These are phyloP conservation scores for Carassius auratus DNA, from an alignment of 2,113 vertebrate species.

Conservation along the genomic window DNA sequence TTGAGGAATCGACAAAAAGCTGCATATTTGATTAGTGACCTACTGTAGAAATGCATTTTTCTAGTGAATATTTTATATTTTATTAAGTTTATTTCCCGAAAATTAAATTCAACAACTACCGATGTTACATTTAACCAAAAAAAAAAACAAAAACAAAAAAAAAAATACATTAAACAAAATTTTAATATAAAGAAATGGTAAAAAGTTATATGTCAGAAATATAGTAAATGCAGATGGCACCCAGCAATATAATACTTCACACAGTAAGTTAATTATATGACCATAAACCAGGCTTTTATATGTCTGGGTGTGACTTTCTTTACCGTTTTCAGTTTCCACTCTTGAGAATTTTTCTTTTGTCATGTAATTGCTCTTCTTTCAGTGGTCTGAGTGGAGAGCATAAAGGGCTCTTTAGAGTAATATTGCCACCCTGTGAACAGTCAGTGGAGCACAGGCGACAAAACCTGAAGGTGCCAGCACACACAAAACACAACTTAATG, in stretches of 20 bases:
- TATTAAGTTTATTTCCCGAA: neutral
- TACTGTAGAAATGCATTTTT: too few species aligned
- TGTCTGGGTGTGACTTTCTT: constrained; percentile 22
- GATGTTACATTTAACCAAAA: neutral
- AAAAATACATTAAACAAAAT: too few species aligned
- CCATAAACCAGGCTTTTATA: neutral
- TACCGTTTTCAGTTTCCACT: constrained; percentile 11
- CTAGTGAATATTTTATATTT: too few species aligned
- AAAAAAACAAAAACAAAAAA: neutral
- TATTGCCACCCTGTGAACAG: constrained; percentile 60
- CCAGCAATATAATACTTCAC: neutral
- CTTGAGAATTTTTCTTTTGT: constrained; percentile 28
- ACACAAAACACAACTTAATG: neutral
- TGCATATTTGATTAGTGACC: too few species aligned
- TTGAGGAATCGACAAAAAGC: neutral
- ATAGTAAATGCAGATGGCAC: neutral
- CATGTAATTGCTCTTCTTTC: constrained; percentile 30
- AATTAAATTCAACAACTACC: neutral
- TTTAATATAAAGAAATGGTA: neutral
- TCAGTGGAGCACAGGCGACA: constrained; percentile 14
- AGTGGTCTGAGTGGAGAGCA: neutral
- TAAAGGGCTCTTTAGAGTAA: constrained; percentile 39
- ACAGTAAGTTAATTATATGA: neutral
- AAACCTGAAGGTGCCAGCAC: neutral
- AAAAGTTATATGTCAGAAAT: neutral